These are phyloP conservation scores for Solea solea DNA, from an alignment of 2,113 vertebrate species.

Conservation along the genomic window DNA sequence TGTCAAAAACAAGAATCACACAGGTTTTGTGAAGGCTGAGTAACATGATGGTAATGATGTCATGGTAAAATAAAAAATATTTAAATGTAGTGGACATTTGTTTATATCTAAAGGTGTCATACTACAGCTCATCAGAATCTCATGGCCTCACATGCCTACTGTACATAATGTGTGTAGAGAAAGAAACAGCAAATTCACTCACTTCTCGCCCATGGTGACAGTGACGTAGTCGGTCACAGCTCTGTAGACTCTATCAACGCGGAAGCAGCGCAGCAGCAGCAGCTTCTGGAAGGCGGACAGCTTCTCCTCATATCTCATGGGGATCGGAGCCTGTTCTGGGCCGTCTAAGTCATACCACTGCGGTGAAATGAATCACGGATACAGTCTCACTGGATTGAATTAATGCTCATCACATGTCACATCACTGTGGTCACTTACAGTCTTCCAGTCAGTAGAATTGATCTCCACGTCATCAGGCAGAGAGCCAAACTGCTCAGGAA, in stretches of 20 bases:
- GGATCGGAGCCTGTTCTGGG: conserved; percentile 86
- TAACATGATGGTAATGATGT: too few relatives aligned
- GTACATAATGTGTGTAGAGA: not conserved
- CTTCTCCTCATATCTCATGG: conserved; percentile 81
- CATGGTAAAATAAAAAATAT: too few relatives aligned
- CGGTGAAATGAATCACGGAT: not conserved
- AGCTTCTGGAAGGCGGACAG: conserved; percentile 91
- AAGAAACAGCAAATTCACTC: conserved; percentile 24
- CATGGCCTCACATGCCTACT: too few relatives aligned
- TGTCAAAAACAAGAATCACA: too few relatives aligned
- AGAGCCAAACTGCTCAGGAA: conserved; percentile 83
- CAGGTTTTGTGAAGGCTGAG: too few relatives aligned
- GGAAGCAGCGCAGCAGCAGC: conserved; percentile 92
- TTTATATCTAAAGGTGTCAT: not conserved
- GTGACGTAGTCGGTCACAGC: conserved; percentile 90
- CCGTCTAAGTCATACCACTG: conserved; percentile 92
- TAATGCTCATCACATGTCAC: not conserved
- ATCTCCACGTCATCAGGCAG: conserved; percentile 88
- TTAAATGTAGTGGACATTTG: too few relatives aligned
- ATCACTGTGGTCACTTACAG: conserved; percentile 75
- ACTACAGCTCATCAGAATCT: not conserved
- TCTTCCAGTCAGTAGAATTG: conserved; percentile 83
- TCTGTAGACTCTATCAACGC: conserved; percentile 93
- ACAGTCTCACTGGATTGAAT: not conserved
- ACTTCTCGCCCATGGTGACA: conserved; percentile 90